Base-by-base conservation (phyloP, 2,113 vertebrate species). In the Recurvirostra avosetta region DNA sequence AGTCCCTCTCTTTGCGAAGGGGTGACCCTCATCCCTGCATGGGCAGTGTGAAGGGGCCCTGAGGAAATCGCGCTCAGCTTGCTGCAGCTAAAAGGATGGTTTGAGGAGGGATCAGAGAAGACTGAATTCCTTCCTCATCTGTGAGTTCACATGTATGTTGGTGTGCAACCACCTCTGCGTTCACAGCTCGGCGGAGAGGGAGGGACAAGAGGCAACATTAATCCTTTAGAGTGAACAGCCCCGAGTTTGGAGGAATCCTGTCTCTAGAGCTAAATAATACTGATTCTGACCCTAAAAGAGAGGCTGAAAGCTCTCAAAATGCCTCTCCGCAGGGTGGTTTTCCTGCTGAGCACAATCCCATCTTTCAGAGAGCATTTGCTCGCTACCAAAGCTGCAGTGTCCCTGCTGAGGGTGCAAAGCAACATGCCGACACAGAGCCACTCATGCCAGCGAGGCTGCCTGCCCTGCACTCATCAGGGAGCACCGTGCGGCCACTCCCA, bases 151-250 rank as follows among this genome's bases (percentile, higher is more conserved):
- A 29, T 2, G 21, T 7, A n/a, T 18, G 22, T 30, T 40, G 38
- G 43, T 0, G 2, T 41, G 56, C 0, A 1, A 75, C n/a, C n/a
- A 34, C 21, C 56, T 40, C 73, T 63, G 18, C 1, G 1, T 29
- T 65, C 55, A 41, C 49, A 65, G 50, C 62, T 84, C 4, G 0
- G 73, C 43, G 41, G 43, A 56, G n/a, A n/a, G 49, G 66, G 29
- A 78, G 32, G 10, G 36, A 40, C 40, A 30, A 4, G 22, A 72
- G 41, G 12, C 38, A 52, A 27, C n/a, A 19, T 20, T 19, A 38
- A 49, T 66, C n/a, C 40, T 26, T 53, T 9, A n/a, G 63, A 45
- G 3, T 8, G 30, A 85, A 43, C 32, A 59, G 52, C 26, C 62
- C 32, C 52, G 30, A 15, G 15, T 43, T 66, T 43, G 65, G 26